These are phyloP conservation scores for Crotophaga sulcirostris DNA, from an alignment of 2,113 vertebrate genomes.

Conservation along the genomic window DNA sequence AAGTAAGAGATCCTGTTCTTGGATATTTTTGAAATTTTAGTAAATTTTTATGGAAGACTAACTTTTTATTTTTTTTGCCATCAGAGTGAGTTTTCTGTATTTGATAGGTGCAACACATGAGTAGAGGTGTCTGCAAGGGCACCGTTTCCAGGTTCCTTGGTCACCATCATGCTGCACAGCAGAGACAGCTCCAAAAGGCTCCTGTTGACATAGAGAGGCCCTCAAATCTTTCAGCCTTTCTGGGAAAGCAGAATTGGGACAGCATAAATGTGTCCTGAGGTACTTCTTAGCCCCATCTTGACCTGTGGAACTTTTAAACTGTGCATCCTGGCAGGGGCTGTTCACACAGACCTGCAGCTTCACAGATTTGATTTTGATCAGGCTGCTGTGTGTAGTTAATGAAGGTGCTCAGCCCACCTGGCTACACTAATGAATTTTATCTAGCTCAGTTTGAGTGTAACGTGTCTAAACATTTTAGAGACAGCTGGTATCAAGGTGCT, in stretches of 20 bases:
- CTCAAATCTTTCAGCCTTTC: neutral
- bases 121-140: fast-evolving
- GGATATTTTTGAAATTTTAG: neutral
- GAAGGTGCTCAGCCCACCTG: neutral
- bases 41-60: neutral
- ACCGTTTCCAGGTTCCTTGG: neutral
- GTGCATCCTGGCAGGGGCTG: neutral
- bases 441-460: neutral
- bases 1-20: neutral
- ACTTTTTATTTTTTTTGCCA: neutral
- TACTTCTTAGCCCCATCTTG: neutral
- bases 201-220: neutral
- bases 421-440: neutral
- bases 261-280: neutral
- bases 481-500: neutral
- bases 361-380: neutral
- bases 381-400: fast-evolving
- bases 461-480: neutral
- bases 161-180: fast-evolving
- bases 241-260: neutral
- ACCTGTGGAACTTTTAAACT: neutral
- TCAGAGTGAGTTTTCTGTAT: neutral
- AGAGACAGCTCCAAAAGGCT: neutral
- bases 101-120: neutral
- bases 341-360: neutral